Base-by-base conservation (phyloP, 2,797 vertebrate species). In the Choloepus didactylus region DNA sequence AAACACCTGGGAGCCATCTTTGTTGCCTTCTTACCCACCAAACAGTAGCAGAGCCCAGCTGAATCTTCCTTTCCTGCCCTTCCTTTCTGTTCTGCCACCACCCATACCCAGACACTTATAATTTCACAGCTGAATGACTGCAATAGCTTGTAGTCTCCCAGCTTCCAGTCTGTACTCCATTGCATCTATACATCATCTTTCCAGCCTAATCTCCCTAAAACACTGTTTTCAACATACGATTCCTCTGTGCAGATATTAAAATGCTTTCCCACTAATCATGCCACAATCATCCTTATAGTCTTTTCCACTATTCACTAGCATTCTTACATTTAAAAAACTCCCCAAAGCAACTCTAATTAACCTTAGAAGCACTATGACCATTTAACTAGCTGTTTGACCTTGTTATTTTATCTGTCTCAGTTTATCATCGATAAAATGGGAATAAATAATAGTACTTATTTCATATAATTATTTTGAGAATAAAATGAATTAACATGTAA, bases 401-500 rank as follows among this genome's bases (percentile, higher is more conserved):
- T 41, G 6, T 60, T 72, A 81, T 56, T 81, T 35, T 93, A 8
- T 14, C 5, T 87, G 44, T 69, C 70, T 76, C 86, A 56, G 51
- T 86, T 70, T 73, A 89, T 76, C 64, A 81, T 62, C 5, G 12
- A 3, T 62, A 90, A 87, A 91, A 86, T 49, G 3, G 27, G 25
- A 21, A 38, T 62, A 70, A 89, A 87, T 64, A 87, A 90, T 10
- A 86, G 18, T 25, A 31, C 35, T 54, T 79, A 25, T 2, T 38
- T 49, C 14, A 64, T 31, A 54, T 54, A 87, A 89, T 80, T 94
- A 69, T 85, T 73, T 89, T 90, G n/a, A 83, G 19, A 85, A 69
- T 49, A 96, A 94, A 93, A 88, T 83, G 7, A 87, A 67, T 73
- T 41, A 76, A 77, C n/a, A 9, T 41, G 11, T 66, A 70, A 87